Base-by-base conservation (phyloP, 2,113 vertebrate species). In the Lampris megalopsis region DNA sequence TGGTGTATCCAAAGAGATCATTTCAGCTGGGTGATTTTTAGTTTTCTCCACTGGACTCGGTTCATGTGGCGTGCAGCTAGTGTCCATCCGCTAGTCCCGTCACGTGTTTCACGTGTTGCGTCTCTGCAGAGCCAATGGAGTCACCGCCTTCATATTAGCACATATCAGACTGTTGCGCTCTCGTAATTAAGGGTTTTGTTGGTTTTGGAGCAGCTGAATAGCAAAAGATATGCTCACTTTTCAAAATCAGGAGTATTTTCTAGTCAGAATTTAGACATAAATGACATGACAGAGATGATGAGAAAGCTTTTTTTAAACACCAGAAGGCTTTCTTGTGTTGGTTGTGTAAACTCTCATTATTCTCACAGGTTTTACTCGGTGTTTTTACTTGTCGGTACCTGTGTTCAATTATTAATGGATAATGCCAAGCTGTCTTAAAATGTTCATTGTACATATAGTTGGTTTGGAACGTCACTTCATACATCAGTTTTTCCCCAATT, bases 1-100 rank as follows among this genome's bases (percentile, higher is more conserved):
- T 75, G 73, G 77, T 77, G 66, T 63, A 72, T 89, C 86, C 83
- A 89, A 89, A 89, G 83, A 89, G 43, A 80, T 75, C 2, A 73
- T 86, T 81, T 84, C 67, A 69, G 63, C 2, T 54, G 43, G 41
- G 5, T 62, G 53, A 5, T 5, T 59, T n/a, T 52, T 8, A 50
- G 1, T 58, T 13, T 50, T 43, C 6, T 64, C 48, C 24, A 24
- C 24, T 24, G 7, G 45, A 76, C 13, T 35, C 40, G 60, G 61
- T 6, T 43, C 6, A 57, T 48, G 65, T 35, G 41, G 63, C 42
- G 61, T 36, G 4, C 48, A 40, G 41, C 38, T 38, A 36, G 5
- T 8, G 56, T 58, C 2, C 56, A 58, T 58, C 8, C 6, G 9
- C 38, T 38, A 45, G 43, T 45, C 43, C 4, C 7, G 43, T 45